Percentiles rank a stretch among this genome's conserved stretches.
Evolutionary conservation across 2,797 vertebrate genomes (phyloP).

Genomic region (Pangasius djambal): DNA sequence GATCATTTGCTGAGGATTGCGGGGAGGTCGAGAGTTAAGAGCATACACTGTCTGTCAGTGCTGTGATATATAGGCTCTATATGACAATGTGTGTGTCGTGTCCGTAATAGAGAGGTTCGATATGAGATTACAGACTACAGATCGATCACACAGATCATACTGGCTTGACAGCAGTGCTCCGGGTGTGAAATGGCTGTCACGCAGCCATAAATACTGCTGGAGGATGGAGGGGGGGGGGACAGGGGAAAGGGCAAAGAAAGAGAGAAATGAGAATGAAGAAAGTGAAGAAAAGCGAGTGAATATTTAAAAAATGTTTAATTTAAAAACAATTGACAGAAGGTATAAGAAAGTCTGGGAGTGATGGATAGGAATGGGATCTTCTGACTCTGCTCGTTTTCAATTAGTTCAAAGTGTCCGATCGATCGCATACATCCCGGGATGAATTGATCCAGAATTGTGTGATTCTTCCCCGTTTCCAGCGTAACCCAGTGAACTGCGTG

Average conservation of each 20-base stretch:
- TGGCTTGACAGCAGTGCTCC: background rate
- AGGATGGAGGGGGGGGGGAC: background rate
- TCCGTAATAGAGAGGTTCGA: constrained; percentile 17
- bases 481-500: background rate
- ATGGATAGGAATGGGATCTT: background rate
- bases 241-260: background rate
- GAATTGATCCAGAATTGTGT: background rate
- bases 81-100: constrained; percentile 1
- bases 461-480: background rate
- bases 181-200: constrained; percentile 25
- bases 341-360: background rate
- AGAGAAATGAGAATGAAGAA: background rate
- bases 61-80: background rate
- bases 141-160: background rate
- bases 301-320: background rate
- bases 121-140: constrained; percentile 26
- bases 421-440: background rate
- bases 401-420: background rate
- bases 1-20: background rate
- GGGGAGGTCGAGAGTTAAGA: background rate
- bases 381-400: background rate
- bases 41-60: background rate
- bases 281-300: background rate
- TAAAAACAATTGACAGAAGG: background rate
- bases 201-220: background rate